These are phyloP conservation scores for Solen grandis DNA, from an alignment of 1,140 invertebrate species.

Conservation along the genomic window DNA sequence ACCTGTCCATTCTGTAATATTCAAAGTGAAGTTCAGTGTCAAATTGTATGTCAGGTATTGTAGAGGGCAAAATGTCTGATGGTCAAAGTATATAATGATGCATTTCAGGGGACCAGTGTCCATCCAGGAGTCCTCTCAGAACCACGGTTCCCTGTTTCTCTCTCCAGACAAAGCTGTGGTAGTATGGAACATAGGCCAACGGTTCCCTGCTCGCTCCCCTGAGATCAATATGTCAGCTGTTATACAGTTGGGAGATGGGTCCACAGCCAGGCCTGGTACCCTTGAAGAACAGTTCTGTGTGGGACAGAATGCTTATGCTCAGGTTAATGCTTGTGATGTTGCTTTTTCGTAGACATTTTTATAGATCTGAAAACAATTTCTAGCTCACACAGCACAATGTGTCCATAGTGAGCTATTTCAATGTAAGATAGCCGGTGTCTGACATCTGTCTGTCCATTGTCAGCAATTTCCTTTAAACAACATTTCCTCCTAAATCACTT, in stretches of 20 bases:
- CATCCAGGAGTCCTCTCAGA: slow-evolving; percentile 63
- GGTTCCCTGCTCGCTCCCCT: slow-evolving; percentile 67
- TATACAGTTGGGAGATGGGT: slow-evolving; percentile 60
- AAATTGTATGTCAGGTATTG: no score
- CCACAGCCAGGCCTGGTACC: slow-evolving; percentile 8
- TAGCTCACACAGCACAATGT: background rate
- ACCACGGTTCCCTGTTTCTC: slow-evolving; percentile 67
- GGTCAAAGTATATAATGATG: no score
- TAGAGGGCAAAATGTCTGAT: no score
- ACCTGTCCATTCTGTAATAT: no score
- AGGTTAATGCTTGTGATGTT: no score
- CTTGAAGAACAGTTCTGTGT: slow-evolving; percentile 70
- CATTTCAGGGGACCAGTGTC: slow-evolving; percentile 69
- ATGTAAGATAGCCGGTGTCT: no score
- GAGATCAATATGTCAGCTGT: slow-evolving; percentile 68
- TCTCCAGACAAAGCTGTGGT: slow-evolving; percentile 69
- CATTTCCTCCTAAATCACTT: no score
- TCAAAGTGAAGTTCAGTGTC: no score
- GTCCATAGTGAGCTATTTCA: background rate
- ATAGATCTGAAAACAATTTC: background rate
- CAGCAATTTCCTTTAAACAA: no score
- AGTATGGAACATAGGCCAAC: slow-evolving; percentile 76
- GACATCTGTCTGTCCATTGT: no score
- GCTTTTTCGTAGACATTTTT: no score
- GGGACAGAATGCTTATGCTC: slow-evolving; percentile 72